These are phyloP conservation scores for Aspiorhynchus laticeps DNA, from an alignment of 2,113 vertebrate genomes.

Conservation along the genomic window DNA sequence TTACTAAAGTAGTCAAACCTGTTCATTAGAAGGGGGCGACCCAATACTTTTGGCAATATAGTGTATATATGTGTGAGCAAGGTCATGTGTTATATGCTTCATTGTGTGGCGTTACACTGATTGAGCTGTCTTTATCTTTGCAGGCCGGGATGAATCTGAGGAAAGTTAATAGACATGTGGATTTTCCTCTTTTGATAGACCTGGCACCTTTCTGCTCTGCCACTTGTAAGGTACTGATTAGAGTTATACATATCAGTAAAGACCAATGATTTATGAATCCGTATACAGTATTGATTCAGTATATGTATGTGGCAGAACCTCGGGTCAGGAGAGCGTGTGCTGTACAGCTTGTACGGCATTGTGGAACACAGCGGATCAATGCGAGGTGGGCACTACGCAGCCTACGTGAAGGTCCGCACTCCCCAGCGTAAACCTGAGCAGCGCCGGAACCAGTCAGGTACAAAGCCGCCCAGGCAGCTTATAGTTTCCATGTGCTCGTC, in stretches of 20 bases:
- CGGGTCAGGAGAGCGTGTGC: conserved; percentile 80
- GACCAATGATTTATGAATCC: not conserved
- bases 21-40: too few relatives aligned
- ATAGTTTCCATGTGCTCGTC: not conserved
- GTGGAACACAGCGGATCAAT: conserved; percentile 96
- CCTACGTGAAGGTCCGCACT: conserved; percentile 91
- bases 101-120: not conserved
- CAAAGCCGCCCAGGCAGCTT: conserved; percentile 6
- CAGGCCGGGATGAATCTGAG: conserved; percentile 93
- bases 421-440: conserved; percentile 81
- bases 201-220: conserved; percentile 94
- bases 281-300: conserved; percentile 41
- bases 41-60: too few relatives aligned
- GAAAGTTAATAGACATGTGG: conserved; percentile 96
- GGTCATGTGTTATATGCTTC: not conserved
- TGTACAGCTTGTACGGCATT: conserved; percentile 93
- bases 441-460: conserved; percentile 83
- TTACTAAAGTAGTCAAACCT: too few relatives aligned
- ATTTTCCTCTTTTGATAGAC: conserved; percentile 91
- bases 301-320: conserved; percentile 78
- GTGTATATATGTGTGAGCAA: not conserved
- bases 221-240: conserved; percentile 85
- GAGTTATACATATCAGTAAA: not conserved
- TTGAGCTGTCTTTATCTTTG: conserved; percentile 38
- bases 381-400: conserved; percentile 92